Base-by-base conservation (phyloP, 2,113 vertebrate species). In the Nesospiza acunhae region DNA sequence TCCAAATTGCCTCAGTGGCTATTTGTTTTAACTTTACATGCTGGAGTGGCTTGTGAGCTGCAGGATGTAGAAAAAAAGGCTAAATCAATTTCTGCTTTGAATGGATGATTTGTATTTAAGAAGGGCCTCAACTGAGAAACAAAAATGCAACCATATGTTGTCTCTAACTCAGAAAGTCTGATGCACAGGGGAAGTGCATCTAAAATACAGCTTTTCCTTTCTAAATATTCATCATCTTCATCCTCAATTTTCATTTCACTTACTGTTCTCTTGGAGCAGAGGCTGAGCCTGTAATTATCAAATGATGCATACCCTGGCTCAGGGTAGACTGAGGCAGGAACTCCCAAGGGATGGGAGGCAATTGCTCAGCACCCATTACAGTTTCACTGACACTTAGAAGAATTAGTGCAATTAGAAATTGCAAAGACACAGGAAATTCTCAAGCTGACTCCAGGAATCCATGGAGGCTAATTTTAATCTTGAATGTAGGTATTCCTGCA, bases 401-500 rank as follows among this genome's bases (percentile, higher is more conserved):
- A 90, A 96, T 84, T 81, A 79, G 37, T 33, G 53, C 76, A 92
- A 90, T 75, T 94, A 94, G 58, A 44, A 87, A 33, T 60, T 72
- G 44, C 3, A 8, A 86, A 84, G 64, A n/a, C 52, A 87, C 59
- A 87, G 33, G 24, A 77, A 50, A 59, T 91, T 91, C 64, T 92
- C 79, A 72, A 64, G 60, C 49, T 33, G 52, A 59, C 41, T 68
- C 22, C n/a, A 79, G 66, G 76, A 88, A 87, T 74, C 39, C 56
- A 81, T 19, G 11, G 24, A 87, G 52, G 44, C 67, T 88, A 80
- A 76, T 76, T 93, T 95, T 93, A 80, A 88, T 92, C 68, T 17
- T 60, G 44, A 83, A 88, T 20, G 23, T 5, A 62, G 28, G 8
- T 74, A 85, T 95, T 96, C n/a, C 50, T 62, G 42, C 68, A 91